Evolutionary conservation across 2,797 vertebrate genomes (phyloP).

Genomic region (Malacoraja senta): DNA sequence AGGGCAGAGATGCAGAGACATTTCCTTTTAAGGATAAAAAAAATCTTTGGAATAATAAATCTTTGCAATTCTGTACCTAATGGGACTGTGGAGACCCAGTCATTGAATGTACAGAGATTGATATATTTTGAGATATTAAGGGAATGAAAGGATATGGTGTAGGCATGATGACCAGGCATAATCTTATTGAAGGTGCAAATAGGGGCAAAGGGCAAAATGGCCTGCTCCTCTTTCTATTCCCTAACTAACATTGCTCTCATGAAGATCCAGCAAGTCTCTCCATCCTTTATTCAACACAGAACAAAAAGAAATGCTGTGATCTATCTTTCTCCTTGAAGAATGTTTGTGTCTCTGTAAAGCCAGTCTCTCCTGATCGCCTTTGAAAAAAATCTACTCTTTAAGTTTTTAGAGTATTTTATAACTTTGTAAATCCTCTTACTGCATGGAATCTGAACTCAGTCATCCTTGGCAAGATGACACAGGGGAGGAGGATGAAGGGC

Average conservation of each 20-base stretch:
- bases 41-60: no score
- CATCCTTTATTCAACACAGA: not conserved
- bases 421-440: not conserved
- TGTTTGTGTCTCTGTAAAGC: not conserved
- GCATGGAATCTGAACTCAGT: not conserved
- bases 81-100: no score
- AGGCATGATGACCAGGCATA: no score
- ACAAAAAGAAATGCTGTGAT: not conserved
- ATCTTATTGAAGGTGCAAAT: no score
- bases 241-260: not conserved
- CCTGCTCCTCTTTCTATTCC: not conserved
- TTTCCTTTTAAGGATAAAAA: no score
- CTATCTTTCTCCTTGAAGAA: constrained; percentile 6
- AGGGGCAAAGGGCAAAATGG: no score
- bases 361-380: not conserved
- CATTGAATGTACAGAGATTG: no score
- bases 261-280: not conserved
- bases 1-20: no score
- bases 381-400: not conserved
- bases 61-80: no score
- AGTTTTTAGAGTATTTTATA: not conserved
- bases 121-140: no score
- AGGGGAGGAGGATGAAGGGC: not conserved
- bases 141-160: no score
- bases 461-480: not conserved